Base-by-base conservation (phyloP, 1,140 invertebrate species). In the Eupeodes corollae region DNA sequence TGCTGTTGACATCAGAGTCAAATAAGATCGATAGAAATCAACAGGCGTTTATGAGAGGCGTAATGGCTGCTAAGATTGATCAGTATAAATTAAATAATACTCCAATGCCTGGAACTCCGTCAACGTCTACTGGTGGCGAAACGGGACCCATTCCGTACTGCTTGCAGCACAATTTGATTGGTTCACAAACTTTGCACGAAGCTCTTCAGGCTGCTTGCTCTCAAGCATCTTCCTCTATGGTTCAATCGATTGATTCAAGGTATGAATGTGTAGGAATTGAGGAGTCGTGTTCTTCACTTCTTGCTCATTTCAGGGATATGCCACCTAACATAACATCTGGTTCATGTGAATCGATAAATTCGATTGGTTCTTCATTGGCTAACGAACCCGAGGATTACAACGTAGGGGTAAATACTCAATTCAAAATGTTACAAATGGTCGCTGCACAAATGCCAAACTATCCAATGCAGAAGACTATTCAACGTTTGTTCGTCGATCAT, bases 401-500 rank as follows among this genome's bases (percentile, higher is more conserved):
- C 11, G 5, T 42, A 18, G 15, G 13, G 15, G 13, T 42, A 13
- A 42, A 42, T 42, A 18, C 15, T 5, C 40, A 46, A 46, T 15
- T 30, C 6, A 47, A 48, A 35, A 43, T 42, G 10, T 31, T 48
- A 3, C 40, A 42, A 37, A 35, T 48, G 47, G 41, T 42, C 16
- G 21, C 21, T 26, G 34, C 40, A n/a, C 40, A 43, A 31, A 48
- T 48, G 13, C 47, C 47, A 16, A 42, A 42, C 19, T 12, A 39
- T 14, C 35, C 34, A 10, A 15, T 43, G 33, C 40, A 48, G 15
- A 49, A 49, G 33, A 46, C 35, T 8, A 50, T 64, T 50, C 59
- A 54, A 31, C 60, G 64, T 35, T 63, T 67, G 44, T 64, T 67
- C 47, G 61, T 56, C 41, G 63, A 67, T 47, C 66, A 64, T 43